These are phyloP conservation scores for Periophthalmodon schlosseri DNA, from an alignment of 2,113 vertebrate genomes.

Conservation along the genomic window DNA sequence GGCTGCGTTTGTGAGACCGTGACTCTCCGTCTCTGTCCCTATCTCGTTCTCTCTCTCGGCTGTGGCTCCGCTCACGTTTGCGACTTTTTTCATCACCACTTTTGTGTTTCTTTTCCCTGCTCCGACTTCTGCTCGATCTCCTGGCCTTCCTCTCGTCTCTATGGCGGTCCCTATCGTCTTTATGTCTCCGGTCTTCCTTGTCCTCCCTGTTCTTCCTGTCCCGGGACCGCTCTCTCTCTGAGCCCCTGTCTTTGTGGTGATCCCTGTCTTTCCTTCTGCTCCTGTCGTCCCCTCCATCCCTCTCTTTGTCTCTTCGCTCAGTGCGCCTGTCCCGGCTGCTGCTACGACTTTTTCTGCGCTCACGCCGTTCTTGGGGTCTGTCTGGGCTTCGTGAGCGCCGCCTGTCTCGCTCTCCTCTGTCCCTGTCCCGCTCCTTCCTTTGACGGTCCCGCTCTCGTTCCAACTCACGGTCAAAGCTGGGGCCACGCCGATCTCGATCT, in stretches of 20 bases:
- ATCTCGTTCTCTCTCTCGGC: conserved; percentile 72
- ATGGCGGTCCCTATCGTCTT: conserved; percentile 88
- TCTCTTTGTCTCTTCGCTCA: conserved; percentile 86
- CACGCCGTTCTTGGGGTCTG: conserved; percentile 59
- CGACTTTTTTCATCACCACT: conserved; percentile 83
- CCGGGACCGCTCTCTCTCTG: conserved; percentile 84
- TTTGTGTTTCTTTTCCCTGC: conserved; percentile 80
- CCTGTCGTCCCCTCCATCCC: conserved; percentile 88
- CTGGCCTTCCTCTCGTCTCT: conserved; percentile 84
- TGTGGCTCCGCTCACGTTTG: conserved; percentile 84
- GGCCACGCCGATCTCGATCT: conserved; percentile 86
- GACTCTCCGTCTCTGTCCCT: conserved; percentile 81
- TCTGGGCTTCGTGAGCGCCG: conserved; percentile 68
- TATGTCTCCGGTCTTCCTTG: conserved; percentile 83
- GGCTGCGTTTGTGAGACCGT: conserved; percentile 85
- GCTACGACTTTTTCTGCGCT: conserved; percentile 63
- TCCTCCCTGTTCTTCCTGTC: conserved; percentile 86
- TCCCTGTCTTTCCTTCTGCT: conserved; percentile 89
- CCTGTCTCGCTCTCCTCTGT: conserved; percentile 72
- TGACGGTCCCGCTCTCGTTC: conserved; percentile 95
- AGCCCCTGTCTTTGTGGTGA: conserved; percentile 86
- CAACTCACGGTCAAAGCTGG: conserved; percentile 93
- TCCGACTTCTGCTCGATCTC: conserved; percentile 70
- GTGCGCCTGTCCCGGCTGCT: conserved; percentile 65
- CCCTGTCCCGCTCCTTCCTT: conserved; percentile 84